Evolutionary conservation across 1,140 invertebrate species (phyloP), one percentile per base, ranked within the genome.

Genomic region (Artemia franciscana): DNA sequence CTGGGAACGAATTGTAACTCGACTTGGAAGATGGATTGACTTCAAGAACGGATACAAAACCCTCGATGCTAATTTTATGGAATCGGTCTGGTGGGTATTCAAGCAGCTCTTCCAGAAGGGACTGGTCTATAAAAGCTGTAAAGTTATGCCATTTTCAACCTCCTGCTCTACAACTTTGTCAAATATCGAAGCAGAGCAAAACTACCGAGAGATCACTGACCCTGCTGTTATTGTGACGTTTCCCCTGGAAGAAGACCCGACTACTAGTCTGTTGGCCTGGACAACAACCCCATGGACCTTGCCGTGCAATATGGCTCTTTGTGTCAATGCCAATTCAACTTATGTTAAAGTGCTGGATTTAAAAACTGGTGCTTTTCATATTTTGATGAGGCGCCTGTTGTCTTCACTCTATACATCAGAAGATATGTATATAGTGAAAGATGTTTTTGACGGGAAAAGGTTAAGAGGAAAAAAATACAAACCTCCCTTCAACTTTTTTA

Each of bases 41-140:
- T 99, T 99, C 74, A 83, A 92, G 68, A 95, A 98, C 76, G 96
- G 98, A 74, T 99, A 99, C 73, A 98, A 98, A 76, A 98, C 96
- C 0, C 74, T 99, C 65, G 98, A 99, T 72, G 92, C 95, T 0
- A 93, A 83, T 82, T 99, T 89, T 72, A 99, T 99, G 96, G 96
- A 99, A 75, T 85, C 86, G 39, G 85, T 99, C 64, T 99, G 96
- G 96, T 99, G 92, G 92, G 83, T 97, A 2, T 99, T 99, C 72
- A 91, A 93, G 68, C 84, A 98, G 74, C 75, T 99, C 0, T 97
- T 80, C 71, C 84, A 87, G 65, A 98, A 98, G 73, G 92, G 91
- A 5, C 74, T 98, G 5, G 90, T 99, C 0, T 99, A 99, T 72
- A 83, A 87, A 72, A 94, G 96, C 24, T 88, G 92, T 7, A 96